Percentiles rank a stretch among this genome's conserved stretches.
These are phyloP conservation scores for Parnassius mnemosyne DNA, from an alignment of 2,888 invertebrate species.

Conservation along the genomic window DNA sequence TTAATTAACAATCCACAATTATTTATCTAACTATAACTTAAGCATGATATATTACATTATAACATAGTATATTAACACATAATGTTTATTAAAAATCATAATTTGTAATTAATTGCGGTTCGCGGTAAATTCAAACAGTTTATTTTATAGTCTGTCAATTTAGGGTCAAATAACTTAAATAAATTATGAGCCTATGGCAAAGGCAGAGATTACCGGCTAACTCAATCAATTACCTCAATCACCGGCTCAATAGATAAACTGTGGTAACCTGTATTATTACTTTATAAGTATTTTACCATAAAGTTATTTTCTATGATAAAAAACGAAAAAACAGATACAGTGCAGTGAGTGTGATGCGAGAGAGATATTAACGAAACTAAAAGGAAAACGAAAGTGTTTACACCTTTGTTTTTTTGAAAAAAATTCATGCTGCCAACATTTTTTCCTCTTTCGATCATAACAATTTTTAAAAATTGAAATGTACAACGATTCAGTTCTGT, in stretches of 20 bases:
- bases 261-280: constrained; percentile 38
- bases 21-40: too few relatives aligned
- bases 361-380: constrained; percentile 19
- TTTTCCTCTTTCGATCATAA: constrained; percentile 20
- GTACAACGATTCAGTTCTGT: constrained; percentile 1
- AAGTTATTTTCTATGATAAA: background rate
- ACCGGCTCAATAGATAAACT: constrained; percentile 44
- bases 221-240: constrained; percentile 45
- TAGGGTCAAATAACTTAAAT: constrained; percentile 46
- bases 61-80: too few relatives aligned
- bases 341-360: constrained; percentile 17
- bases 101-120: too few relatives aligned
- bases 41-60: too few relatives aligned
- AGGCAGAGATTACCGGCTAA: constrained; percentile 60
- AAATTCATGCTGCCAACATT: constrained; percentile 21
- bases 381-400: constrained; percentile 18
- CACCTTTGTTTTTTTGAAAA: constrained; percentile 21
- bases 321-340: constrained; percentile 13
- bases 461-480: constrained; percentile 13
- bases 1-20: too few relatives aligned
- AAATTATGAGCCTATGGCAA: constrained; percentile 61
- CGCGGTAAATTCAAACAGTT: constrained; percentile 35
- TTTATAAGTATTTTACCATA: constrained; percentile 31
- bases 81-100: too few relatives aligned
- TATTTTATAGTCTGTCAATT: constrained; percentile 61